Conservation (phyloP, 2,888 invertebrate species). For the Tetramorium bicarinatum region DNA sequence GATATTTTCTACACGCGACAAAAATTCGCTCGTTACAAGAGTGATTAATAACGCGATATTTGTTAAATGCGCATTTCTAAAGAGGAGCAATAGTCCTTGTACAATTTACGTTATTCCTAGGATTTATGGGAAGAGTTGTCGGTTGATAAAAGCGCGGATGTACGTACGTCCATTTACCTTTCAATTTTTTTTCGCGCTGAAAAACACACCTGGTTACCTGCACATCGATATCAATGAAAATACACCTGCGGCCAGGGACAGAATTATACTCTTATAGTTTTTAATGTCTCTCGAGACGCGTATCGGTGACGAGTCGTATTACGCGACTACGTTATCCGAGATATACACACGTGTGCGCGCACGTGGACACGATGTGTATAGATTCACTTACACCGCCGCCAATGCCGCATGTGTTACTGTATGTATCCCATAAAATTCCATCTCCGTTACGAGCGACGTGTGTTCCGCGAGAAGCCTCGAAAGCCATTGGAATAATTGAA, state of each 20-base stretch:
- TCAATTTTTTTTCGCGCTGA: conserved; percentile 20
- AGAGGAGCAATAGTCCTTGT: neutral
- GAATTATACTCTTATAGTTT: conserved; percentile 48
- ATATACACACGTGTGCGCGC: neutral
- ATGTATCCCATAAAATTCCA: conserved; percentile 62
- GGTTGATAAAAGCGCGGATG: conserved; percentile 20
- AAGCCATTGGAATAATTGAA: conserved; percentile 66
- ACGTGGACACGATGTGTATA: neutral
- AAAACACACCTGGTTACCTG: conserved; percentile 25
- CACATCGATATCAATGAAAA: conserved; percentile 50
- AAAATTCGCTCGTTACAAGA: neutral
- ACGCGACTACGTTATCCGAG: conserved; percentile 42
- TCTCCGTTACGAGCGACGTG: conserved; percentile 60
- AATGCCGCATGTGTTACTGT: neutral
- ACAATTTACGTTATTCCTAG: conserved; percentile 12
- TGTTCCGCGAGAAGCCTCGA: conserved; percentile 58
- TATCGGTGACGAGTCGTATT: conserved; percentile 42
- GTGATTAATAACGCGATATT: conserved; percentile 26
- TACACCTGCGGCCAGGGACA: conserved; percentile 35
- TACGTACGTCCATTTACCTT: conserved; percentile 1
- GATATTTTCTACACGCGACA: conserved; percentile 2
- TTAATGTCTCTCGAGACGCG: conserved; percentile 54
- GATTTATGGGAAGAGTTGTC: conserved; percentile 6
- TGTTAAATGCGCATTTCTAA: neutral
- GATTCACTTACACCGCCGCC: neutral